Conservation (phyloP, 2,797 vertebrate species). For the Eulemur mongoz region DNA sequence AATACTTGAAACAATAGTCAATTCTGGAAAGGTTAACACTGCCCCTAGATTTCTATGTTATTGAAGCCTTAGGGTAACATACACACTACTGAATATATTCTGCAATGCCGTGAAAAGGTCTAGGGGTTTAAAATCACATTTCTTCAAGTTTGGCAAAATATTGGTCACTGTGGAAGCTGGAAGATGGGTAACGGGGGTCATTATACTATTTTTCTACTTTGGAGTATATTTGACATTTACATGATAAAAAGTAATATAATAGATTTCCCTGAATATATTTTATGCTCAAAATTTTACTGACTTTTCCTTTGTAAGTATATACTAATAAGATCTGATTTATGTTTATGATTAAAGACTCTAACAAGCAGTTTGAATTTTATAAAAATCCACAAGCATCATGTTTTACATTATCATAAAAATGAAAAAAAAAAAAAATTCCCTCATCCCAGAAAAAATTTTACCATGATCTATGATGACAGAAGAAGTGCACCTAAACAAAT, state of each 20-base stretch:
- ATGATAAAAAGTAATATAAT: not conserved
- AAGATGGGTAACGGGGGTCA: not conserved
- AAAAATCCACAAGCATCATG: constrained; percentile 76
- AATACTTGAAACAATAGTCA: constrained; percentile 10
- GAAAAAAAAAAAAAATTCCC: constrained; percentile 41
- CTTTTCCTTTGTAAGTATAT: not conserved
- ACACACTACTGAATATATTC: not conserved
- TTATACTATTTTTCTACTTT: not conserved
- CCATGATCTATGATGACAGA: constrained; percentile 80
- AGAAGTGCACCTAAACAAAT: constrained; percentile 82
- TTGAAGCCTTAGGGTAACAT: constrained; percentile 2
- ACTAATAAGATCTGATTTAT: not conserved
- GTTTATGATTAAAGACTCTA: constrained; percentile 1
- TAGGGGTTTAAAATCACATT: not conserved
- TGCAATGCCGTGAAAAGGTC: not conserved
- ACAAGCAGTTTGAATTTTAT: not conserved
- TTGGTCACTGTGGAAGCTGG: not conserved
- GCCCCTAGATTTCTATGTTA: constrained; percentile 5
- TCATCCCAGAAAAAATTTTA: constrained; percentile 76
- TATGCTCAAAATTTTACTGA: constrained; percentile 41
- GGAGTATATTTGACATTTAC: not conserved
- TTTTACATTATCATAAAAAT: constrained; percentile 73
- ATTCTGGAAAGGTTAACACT: constrained; percentile 47
- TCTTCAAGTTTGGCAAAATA: not conserved
- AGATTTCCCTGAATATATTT: not conserved